Conservation (phyloP, 2,797 vertebrate genomes). For the Ctenopoma kingsleyae region DNA sequence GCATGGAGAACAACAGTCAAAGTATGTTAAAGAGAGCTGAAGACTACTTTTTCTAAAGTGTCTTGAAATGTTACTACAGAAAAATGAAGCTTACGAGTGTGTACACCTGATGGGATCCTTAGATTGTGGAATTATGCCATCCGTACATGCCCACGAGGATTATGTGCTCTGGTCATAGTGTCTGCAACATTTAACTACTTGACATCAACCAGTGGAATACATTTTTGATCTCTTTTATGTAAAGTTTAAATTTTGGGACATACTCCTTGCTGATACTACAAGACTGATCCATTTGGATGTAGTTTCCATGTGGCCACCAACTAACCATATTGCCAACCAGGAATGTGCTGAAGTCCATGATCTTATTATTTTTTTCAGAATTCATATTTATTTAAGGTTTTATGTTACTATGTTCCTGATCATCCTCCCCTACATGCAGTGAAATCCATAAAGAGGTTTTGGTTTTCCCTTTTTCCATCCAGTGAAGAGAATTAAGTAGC, state of each 20-base stretch:
- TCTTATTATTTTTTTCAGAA: slow-evolving; percentile 24
- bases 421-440: slow-evolving; percentile 41
- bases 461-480: slow-evolving; percentile 74
- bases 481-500: slow-evolving; percentile 74
- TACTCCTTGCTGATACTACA: slow-evolving; percentile 33
- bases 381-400: slow-evolving; percentile 52
- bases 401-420: slow-evolving; percentile 53
- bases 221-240: slow-evolving; percentile 30
- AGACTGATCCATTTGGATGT: slow-evolving; percentile 68
- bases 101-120: slow-evolving; percentile 36
- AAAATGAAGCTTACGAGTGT: slow-evolving; percentile 34
- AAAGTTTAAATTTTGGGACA: slow-evolving; percentile 45
- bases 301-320: slow-evolving; percentile 57
- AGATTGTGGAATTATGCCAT: slow-evolving; percentile 71
- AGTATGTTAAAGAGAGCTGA: slow-evolving; percentile 40
- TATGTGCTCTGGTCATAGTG: slow-evolving; percentile 47
- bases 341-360: slow-evolving; percentile 57
- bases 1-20: slow-evolving; percentile 51
- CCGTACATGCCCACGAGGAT: slow-evolving; percentile 66
- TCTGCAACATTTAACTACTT: slow-evolving; percentile 39
- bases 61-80: slow-evolving; percentile 32
- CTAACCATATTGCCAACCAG: slow-evolving; percentile 42
- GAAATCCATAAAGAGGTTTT: slow-evolving; percentile 74
- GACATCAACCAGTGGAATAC: slow-evolving; percentile 71
- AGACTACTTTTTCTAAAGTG: slow-evolving; percentile 43